Base-by-base conservation (phyloP, 2,888 invertebrate species). In the Cryptophagus acutangulus region DNA sequence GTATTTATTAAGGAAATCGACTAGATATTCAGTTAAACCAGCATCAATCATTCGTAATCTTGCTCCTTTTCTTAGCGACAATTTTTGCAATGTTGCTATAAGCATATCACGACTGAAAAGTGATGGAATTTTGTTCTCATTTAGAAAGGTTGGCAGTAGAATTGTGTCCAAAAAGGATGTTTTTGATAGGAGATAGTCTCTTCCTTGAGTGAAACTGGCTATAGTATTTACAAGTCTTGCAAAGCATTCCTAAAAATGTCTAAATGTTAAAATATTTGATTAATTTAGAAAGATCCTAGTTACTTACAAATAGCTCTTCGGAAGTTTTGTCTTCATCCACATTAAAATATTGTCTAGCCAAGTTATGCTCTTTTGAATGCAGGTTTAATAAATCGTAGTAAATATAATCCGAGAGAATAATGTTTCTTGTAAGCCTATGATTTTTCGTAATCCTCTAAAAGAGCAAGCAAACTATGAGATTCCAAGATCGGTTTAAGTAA, bases 171-270 rank as follows among this genome's bases (percentile, higher is more conserved):
- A n/a, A 8, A 12, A 8, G 14, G 8, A 9, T 15, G 13, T 31
- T 4, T 26, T 12, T 3, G 13, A 15, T 8, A 16, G 16, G 3
- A 31, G 31, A 16, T 31, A 31, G 15, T 31, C 31, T 5, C 31
- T 3, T 3, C 31, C 31, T 10, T 3, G 8, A 15, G 8, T 31
- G 31, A 31, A 31, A 3, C n/a, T 10, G 3, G 31, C 31, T 15
- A 31, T 15, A n/a, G 31, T 31, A 13, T 31, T 31, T 15, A 31
- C n/a, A 15, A 31, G 31, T 10, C 31, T 14, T 15, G 31, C 8
- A 16, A 31, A 31, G 4, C 31, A 13, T 15, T 31, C 31, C 31
- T 31, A 31, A 31, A 31, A 31, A 10, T 15, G 9, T 26, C 9
- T 20, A 20, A 12, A 28, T 28, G 8, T 15, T 12, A 13, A 15